phyloP scores from a whole-genome alignment of 2,888 invertebrate species.

The Andrena chrysosceles region DNA sequence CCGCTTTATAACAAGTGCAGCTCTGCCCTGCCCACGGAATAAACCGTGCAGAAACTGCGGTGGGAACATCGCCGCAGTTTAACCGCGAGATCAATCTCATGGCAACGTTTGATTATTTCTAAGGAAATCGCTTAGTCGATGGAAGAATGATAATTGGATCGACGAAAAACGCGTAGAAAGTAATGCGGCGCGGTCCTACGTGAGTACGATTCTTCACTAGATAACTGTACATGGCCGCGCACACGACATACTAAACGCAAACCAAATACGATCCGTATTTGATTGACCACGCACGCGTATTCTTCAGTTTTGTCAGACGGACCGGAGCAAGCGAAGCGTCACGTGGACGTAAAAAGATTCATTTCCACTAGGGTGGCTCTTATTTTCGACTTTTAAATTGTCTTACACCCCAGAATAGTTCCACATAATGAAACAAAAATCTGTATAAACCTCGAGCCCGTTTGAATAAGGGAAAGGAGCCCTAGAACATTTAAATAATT shows the following conservation, averaged over 20 bases:
- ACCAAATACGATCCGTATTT: slow-evolving; percentile 75
- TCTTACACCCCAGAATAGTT: too few relatives aligned
- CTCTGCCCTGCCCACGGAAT: not conserved
- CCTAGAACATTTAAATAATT: too few relatives aligned
- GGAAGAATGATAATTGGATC: slow-evolving; percentile 35
- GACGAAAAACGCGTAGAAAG: slow-evolving; percentile 44
- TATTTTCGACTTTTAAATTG: too few relatives aligned
- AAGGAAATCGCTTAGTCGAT: not conserved
- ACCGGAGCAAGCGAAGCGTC: slow-evolving; percentile 5
- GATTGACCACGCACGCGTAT: slow-evolving; percentile 65
- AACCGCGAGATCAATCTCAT: not conserved
- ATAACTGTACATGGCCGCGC: slow-evolving; percentile 75
- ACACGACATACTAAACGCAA: slow-evolving; percentile 77
- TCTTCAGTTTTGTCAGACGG: slow-evolving; percentile 15
- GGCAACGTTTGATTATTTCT: too few relatives aligned
- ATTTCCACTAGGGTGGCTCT: not conserved
- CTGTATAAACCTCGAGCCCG: too few relatives aligned
- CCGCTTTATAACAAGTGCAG: not conserved
- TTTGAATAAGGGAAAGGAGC: too few relatives aligned
- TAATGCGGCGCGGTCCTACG: slow-evolving; percentile 26
- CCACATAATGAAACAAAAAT: too few relatives aligned
- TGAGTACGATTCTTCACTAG: slow-evolving; percentile 41
- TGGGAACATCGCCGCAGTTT: too few relatives aligned
- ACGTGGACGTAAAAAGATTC: not conserved
- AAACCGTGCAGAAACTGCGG: too few relatives aligned